A percentile compares a stretch with the other conserved stretches of the same genome.
phyloP scores from a whole-genome alignment of 2,113 vertebrate genomes.

The Sinocyclocheilus anshuiensis region DNA sequence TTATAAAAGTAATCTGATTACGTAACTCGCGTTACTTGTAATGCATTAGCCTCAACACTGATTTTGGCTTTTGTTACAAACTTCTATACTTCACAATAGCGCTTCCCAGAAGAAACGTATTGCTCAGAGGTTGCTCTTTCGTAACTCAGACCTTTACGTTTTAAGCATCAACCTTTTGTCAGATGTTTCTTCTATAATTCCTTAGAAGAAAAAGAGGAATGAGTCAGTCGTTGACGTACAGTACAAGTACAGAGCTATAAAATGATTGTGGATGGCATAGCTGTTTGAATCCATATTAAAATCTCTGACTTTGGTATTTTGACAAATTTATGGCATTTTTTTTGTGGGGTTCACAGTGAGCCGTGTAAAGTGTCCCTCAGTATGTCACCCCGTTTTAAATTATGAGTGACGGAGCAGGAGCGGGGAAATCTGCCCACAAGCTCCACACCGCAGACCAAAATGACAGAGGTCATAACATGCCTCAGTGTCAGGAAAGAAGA shows the following conservation, averaged over 20 bases:
- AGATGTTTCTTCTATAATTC: not conserved
- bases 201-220: not conserved
- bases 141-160: not conserved
- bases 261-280: not conserved
- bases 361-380: constrained; percentile 9
- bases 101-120: no score
- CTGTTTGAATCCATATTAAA: not conserved
- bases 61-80: not conserved
- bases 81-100: not conserved
- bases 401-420: constrained; percentile 59
- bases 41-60: no score
- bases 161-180: not conserved
- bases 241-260: not conserved
- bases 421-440: constrained; percentile 64
- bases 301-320: not conserved
- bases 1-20: no score
- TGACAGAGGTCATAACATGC: constrained; percentile 69
- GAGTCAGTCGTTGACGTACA: not conserved
- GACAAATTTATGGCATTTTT: not conserved
- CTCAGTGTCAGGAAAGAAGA: constrained; percentile 65
- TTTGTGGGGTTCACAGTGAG: not conserved
- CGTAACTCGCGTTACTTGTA: no score
- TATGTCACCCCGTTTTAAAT: constrained; percentile 46
- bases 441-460: constrained; percentile 68
- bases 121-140: not conserved